A percentile compares a stretch with the other conserved stretches of the same genome.
Evolutionary conservation across 2,797 vertebrate genomes (phyloP).

Genomic region (Notoglanidium macrostoma): DNA sequence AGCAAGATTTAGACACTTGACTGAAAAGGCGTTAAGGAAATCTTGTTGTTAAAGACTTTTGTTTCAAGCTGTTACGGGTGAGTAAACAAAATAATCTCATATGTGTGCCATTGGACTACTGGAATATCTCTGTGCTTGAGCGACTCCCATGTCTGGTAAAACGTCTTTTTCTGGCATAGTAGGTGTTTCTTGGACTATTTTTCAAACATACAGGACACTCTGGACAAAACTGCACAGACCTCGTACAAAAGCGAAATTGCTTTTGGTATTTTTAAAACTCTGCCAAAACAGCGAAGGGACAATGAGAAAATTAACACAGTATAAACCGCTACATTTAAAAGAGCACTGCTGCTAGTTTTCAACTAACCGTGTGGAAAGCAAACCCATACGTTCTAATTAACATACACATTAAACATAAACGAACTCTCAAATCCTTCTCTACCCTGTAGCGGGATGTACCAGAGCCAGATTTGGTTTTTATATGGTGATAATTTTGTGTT

Average conservation of each 20-base stretch:
- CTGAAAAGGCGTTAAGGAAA: background rate
- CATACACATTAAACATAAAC: background rate
- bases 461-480: background rate
- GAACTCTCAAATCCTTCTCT: background rate
- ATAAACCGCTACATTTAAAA: background rate
- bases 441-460: too few relatives aligned
- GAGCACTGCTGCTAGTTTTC: background rate
- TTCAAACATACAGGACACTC: background rate
- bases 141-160: background rate
- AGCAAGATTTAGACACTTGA: background rate
- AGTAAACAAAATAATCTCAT: background rate
- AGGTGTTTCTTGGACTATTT: background rate
- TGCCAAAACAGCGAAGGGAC: background rate
- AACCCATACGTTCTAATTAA: background rate
- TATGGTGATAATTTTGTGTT: background rate
- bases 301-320: background rate
- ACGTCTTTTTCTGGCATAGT: background rate
- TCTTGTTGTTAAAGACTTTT: background rate
- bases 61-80: background rate
- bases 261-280: background rate
- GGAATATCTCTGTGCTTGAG: background rate
- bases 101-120: background rate
- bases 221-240: background rate
- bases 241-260: background rate
- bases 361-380: background rate